Conservation (phyloP, 2,888 invertebrate genomes). For the Scelioninae gen. 1 region DNA sequence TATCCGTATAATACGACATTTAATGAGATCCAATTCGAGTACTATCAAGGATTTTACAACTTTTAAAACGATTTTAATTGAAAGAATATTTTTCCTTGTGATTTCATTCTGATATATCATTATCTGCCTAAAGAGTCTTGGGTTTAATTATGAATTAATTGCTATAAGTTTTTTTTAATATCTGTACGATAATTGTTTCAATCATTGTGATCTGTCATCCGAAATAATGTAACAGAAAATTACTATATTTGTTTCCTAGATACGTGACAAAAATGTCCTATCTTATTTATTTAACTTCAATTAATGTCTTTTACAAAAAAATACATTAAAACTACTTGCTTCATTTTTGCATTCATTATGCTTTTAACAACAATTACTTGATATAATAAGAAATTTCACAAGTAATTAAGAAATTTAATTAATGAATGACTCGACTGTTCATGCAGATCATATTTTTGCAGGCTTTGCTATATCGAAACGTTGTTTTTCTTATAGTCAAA, state of each 20-base stretch:
- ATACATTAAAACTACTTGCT: too few species aligned
- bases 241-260: slow-evolving; percentile 17
- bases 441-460: slow-evolving; percentile 16
- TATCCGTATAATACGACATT: slow-evolving; percentile 28
- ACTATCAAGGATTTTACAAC: slow-evolving; percentile 22
- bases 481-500: slow-evolving; percentile 26
- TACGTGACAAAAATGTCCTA: neutral
- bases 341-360: too few species aligned
- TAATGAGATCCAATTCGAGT: slow-evolving; percentile 32
- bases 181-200: slow-evolving; percentile 19
- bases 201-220: slow-evolving; percentile 1
- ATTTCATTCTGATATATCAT: slow-evolving; percentile 28
- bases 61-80: slow-evolving; percentile 13
- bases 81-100: slow-evolving; percentile 16
- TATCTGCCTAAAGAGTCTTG: neutral
- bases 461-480: slow-evolving; percentile 15
- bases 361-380: neutral
- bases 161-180: slow-evolving; percentile 7
- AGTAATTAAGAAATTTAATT: slow-evolving; percentile 27
- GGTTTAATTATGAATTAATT: slow-evolving; percentile 44
- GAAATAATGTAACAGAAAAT: slow-evolving; percentile 20
- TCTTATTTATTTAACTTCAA: neutral
- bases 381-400: neutral
- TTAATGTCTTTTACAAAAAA: neutral
- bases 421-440: slow-evolving; percentile 16